Evolutionary conservation across 2,888 invertebrate species (phyloP).

Genomic region (Agrypnus murinus): DNA sequence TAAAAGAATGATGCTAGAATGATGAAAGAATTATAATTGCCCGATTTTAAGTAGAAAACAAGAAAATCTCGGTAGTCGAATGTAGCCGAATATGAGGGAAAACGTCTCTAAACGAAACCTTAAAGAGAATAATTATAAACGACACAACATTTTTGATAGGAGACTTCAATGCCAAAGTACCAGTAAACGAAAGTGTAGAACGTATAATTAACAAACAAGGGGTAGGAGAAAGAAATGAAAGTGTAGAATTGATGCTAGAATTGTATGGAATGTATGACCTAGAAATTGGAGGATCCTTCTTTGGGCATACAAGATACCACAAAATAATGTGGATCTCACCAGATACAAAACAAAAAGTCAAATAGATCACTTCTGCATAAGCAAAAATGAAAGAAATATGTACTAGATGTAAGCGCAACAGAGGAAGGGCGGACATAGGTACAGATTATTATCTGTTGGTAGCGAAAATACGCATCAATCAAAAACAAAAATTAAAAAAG

Average conservation of each 20-base stretch:
- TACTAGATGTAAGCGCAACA: not conserved
- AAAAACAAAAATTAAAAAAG: not conserved
- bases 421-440: slow-evolving; percentile 3
- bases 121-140: too few relatives aligned
- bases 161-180: too few relatives aligned
- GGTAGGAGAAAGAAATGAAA: not conserved
- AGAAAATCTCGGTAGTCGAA: too few relatives aligned
- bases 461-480: not conserved
- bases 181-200: too few relatives aligned
- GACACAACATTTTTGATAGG: too few relatives aligned
- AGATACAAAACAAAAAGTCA: not conserved
- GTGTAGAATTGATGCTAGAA: not conserved
- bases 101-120: too few relatives aligned
- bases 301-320: not conserved
- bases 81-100: too few relatives aligned
- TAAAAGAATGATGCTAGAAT: too few relatives aligned
- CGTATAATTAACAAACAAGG: too few relatives aligned
- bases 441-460: not conserved
- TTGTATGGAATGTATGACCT: not conserved
- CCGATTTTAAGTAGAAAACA: too few relatives aligned
- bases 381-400: not conserved
- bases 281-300: not conserved
- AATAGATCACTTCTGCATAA: not conserved
- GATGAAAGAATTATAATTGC: too few relatives aligned
- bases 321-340: not conserved